Evolutionary conservation across 2,113 vertebrate species (phyloP).

Genomic region (Phocoena sinus): DNA sequence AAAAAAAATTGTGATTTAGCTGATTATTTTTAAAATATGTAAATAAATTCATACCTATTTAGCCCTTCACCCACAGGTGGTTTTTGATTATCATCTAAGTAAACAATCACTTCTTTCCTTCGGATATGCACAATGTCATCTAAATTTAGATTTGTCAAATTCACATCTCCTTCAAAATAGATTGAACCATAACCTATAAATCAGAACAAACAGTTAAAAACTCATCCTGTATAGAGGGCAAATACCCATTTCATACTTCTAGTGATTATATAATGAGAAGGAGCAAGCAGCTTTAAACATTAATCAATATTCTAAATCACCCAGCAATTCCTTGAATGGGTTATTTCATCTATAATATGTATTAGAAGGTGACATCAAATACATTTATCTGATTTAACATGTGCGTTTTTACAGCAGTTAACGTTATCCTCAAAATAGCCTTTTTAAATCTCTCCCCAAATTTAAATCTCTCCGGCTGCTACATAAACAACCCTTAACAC

Average conservation of each 20-base stretch:
- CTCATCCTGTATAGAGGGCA: not conserved
- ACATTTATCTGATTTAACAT: not conserved
- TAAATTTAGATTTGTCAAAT: slow-evolving; percentile 89
- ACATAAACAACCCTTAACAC: not conserved
- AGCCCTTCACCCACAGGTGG: slow-evolving; percentile 90
- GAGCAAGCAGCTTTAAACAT: not conserved
- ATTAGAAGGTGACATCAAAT: not conserved
- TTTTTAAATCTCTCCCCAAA: not conserved
- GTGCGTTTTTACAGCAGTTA: not conserved
- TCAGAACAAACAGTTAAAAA: not conserved
- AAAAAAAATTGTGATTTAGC: not conserved
- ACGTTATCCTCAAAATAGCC: not conserved
- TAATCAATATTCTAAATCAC: slow-evolving; percentile 60
- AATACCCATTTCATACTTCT: not conserved
- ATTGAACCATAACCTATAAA: slow-evolving; percentile 92
- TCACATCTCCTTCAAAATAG: slow-evolving; percentile 92
- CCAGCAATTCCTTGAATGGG: not conserved
- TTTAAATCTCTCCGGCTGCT: not conserved
- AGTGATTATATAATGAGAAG: not conserved
- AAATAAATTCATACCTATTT: slow-evolving; percentile 84
- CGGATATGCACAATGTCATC: slow-evolving; percentile 96
- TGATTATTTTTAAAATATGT: not conserved
- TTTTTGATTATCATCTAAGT: slow-evolving; percentile 92
- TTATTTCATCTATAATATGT: not conserved
- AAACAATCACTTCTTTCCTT: slow-evolving; percentile 96